Percentiles rank a stretch among this genome's conserved stretches.
phyloP scores from a whole-genome alignment of 2,888 invertebrate genomes.

The Venustoraphidia nigricollis region DNA sequence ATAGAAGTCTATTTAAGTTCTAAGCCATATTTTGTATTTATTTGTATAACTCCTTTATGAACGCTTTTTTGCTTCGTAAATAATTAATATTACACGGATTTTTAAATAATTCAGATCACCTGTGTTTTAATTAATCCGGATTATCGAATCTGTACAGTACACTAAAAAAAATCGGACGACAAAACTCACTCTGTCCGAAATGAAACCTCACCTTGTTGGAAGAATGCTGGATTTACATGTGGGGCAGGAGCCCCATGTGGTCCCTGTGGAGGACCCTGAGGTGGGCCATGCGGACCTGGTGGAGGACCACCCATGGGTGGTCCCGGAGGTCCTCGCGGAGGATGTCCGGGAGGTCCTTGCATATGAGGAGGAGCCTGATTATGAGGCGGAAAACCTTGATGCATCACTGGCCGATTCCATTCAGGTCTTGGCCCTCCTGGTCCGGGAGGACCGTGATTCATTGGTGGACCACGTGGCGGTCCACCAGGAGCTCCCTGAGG shows the following conservation, averaged over 20 bases:
- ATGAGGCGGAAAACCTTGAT: conserved; percentile 47
- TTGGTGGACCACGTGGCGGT: conserved; percentile 39
- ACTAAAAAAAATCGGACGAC: too few species aligned
- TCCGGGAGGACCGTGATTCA: conserved; percentile 43
- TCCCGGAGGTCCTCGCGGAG: conserved; percentile 42
- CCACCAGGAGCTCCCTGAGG: conserved; percentile 36
- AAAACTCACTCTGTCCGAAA: not conserved
- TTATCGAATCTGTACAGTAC: too few species aligned
- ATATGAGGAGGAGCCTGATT: conserved; percentile 46
- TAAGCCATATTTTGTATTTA: too few species aligned
- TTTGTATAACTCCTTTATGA: too few species aligned
- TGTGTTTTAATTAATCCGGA: too few species aligned
- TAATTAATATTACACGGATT: too few species aligned
- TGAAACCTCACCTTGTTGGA: conserved; percentile 50
- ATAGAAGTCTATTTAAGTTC: too few species aligned
- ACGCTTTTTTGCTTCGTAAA: too few species aligned
- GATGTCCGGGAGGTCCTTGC: conserved; percentile 42
- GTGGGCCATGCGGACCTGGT: conserved; percentile 33
- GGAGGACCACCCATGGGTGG: conserved; percentile 30
- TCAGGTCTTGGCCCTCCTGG: conserved; percentile 47
- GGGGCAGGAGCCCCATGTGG: conserved; percentile 64
- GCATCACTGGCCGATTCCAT: conserved; percentile 62
- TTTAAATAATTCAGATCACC: too few species aligned
- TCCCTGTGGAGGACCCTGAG: conserved; percentile 28
- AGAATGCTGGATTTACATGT: conserved; percentile 95